Evolutionary conservation across 2,113 vertebrate species (phyloP), one percentile per base, ranked within the genome.

Genomic region (Cepphus grylle): DNA sequence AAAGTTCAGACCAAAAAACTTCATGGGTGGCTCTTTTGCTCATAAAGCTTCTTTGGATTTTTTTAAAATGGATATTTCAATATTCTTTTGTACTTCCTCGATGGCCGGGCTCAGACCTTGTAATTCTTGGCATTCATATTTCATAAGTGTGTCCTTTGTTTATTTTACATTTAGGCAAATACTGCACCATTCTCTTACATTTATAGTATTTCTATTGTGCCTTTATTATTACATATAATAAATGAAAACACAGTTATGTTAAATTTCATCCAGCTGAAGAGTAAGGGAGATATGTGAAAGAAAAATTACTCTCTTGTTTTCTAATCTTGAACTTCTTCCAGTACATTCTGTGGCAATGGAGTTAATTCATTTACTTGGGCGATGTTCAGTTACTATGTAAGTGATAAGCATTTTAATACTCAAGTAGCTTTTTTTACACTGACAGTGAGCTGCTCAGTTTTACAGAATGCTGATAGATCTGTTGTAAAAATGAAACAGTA

Each of bases 101-200:
- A 0, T 76, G 53, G 30, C 21, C 0, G 0, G 56, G 26, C n/a
- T 91, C 36, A 77, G 71, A 27, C 32, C 8, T 49, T 86, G 56
- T 96, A 65, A 85, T 94, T 95, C 84, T 95, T 97, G 96, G 89
- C 84, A 66, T 96, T 94, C n/a, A 30, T 47, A 52, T 91, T 97
- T 93, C n/a, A 3, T 80, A 70, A 52, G 32, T 52, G 70, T 18
- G 5, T 94, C 65, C 81, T 85, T 69, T 83, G 40, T 95, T 97
- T 96, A 74, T 96, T 96, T 97, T 94, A 47, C 62, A 78, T 89
- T 55, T 34, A 72, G 62, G 38, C 17, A 71, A 79, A 49, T 80
- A 36, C 36, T 71, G 47, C 18, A 43, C 56, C 47, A 53, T 81
- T 71, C 58, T 47, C 36, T 70, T 88, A 65, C 40, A 43, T 89